These are phyloP conservation scores for Miniopterus natalensis DNA, from an alignment of 2,113 vertebrate species.

Conservation along the genomic window DNA sequence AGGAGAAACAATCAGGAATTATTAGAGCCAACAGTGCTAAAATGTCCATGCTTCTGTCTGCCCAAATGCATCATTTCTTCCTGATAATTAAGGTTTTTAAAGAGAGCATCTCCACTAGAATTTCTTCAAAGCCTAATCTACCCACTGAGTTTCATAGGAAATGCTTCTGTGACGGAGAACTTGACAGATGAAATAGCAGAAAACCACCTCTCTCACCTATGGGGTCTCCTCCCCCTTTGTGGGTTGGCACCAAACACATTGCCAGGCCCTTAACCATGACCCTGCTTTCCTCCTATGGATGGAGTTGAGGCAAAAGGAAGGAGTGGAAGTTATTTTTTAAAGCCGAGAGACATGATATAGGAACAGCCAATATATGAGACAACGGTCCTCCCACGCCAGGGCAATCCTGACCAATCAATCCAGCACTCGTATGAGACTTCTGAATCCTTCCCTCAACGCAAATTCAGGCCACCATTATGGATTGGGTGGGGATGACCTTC, in stretches of 20 bases:
- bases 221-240: background rate
- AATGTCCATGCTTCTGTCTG: background rate
- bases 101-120: background rate
- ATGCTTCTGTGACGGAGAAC: background rate
- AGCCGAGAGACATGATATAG: background rate
- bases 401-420: no score
- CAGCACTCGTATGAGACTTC: background rate
- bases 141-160: background rate
- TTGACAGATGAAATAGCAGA: background rate
- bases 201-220: background rate
- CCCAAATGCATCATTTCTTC: background rate
- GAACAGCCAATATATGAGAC: background rate
- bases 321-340: background rate
- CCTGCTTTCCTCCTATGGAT: background rate
- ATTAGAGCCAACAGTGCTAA: background rate
- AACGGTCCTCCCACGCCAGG: background rate
- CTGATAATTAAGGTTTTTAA: background rate
- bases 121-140: conserved; percentile 6
- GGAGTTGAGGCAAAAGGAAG: background rate
- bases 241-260: background rate
- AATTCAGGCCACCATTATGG: background rate
- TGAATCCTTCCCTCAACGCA: background rate
- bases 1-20: background rate
- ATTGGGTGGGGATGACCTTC: background rate
- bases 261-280: background rate